Conservation (phyloP, 2,797 vertebrate species). For the Odontamblyopus lacepedii region DNA sequence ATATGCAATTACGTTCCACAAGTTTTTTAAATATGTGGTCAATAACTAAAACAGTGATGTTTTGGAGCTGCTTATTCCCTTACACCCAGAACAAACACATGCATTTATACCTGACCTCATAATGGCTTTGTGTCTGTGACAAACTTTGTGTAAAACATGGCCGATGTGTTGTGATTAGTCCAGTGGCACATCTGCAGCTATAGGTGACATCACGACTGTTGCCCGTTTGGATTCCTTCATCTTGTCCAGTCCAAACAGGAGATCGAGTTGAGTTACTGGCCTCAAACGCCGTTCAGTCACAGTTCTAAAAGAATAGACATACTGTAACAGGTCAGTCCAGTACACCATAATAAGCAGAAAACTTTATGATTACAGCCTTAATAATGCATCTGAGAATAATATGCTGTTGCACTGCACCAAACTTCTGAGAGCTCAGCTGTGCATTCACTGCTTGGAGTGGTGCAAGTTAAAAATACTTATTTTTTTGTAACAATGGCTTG, state of each 20-base stretch:
- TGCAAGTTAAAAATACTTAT: slow-evolving; percentile 29
- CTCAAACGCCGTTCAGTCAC: slow-evolving; percentile 71
- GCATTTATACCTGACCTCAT: neutral
- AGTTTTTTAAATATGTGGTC: neutral
- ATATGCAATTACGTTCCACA: too few species aligned
- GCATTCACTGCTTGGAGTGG: slow-evolving; percentile 12
- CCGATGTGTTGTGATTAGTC: slow-evolving; percentile 55
- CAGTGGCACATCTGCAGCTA: slow-evolving; percentile 66
- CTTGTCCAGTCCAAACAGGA: slow-evolving; percentile 82
- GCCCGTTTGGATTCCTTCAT: slow-evolving; percentile 80
- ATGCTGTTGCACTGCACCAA: slow-evolving; percentile 1
- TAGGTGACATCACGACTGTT: slow-evolving; percentile 44
- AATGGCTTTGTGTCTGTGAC: slow-evolving; percentile 6
- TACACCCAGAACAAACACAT: neutral
- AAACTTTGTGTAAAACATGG: neutral
- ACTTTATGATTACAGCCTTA: slow-evolving; percentile 1
- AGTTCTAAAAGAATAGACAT: slow-evolving; percentile 47
- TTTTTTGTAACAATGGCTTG: slow-evolving; percentile 23
- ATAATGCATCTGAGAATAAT: slow-evolving; percentile 11
- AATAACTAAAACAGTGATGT: neutral
- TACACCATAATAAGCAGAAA: neutral
- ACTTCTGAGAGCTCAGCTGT: slow-evolving; percentile 1
- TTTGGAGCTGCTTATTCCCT: neutral
- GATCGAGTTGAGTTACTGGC: slow-evolving; percentile 81
- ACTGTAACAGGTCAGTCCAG: slow-evolving; percentile 17